A percentile compares a stretch with the other conserved stretches of the same genome.
phyloP scores from a whole-genome alignment of 2,888 invertebrate species.

The Luperina testacea region DNA sequence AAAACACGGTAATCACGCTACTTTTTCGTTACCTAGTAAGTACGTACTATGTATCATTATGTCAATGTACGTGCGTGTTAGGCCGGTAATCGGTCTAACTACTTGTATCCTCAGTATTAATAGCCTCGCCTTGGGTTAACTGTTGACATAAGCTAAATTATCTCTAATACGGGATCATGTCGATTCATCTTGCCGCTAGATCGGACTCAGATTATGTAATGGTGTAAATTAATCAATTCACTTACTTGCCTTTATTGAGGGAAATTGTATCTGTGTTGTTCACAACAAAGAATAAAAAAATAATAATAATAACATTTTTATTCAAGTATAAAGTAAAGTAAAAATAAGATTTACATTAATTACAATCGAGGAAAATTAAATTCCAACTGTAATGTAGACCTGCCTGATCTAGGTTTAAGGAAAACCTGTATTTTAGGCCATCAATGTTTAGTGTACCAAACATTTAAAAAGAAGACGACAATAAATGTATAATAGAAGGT shows the following conservation, averaged over 20 bases:
- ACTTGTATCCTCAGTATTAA: slow-evolving; percentile 42
- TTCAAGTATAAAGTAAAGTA: too few species aligned
- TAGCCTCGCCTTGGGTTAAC: slow-evolving; percentile 18
- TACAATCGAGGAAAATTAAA: too few species aligned
- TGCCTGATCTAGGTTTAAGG: too few species aligned
- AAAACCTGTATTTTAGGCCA: too few species aligned
- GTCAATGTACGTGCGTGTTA: slow-evolving; percentile 29
- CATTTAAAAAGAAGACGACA: too few species aligned
- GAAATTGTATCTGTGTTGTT: slow-evolving; percentile 18
- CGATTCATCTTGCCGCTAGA: slow-evolving; percentile 34
- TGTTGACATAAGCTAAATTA: slow-evolving; percentile 53
- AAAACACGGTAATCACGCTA: slow-evolving; percentile 16
- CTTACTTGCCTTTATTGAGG: slow-evolving; percentile 17
- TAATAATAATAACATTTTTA: too few species aligned
- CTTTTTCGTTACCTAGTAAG: slow-evolving; percentile 28
- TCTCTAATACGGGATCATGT: slow-evolving; percentile 35
- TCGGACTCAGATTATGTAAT: slow-evolving; percentile 20
- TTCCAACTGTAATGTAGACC: too few species aligned
- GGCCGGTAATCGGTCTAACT: slow-evolving; percentile 47
- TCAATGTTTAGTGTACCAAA: too few species aligned
- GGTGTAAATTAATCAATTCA: slow-evolving; percentile 41
- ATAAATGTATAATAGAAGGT: too few species aligned
- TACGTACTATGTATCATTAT: slow-evolving; percentile 19
- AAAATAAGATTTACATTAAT: too few species aligned
- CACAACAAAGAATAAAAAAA: slow-evolving; percentile 11